phyloP scores from a whole-genome alignment of 2,797 vertebrate genomes.

The Carcharodon carcharias region DNA sequence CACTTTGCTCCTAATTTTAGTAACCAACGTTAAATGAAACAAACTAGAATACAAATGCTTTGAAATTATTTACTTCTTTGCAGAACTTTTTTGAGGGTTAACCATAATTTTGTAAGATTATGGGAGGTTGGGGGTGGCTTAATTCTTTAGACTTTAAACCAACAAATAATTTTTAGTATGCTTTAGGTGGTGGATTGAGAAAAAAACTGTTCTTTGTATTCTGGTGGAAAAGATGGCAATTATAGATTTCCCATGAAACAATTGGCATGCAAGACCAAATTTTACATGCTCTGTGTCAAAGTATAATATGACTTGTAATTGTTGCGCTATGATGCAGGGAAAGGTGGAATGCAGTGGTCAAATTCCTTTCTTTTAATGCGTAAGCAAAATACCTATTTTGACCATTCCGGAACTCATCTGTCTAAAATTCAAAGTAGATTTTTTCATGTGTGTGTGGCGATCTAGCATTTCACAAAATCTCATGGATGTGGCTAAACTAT shows the following conservation, averaged over 20 bases:
- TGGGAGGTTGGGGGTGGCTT: neutral
- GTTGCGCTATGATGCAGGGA: neutral
- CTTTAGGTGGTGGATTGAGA: neutral
- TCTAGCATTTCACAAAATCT: neutral
- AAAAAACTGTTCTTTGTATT: slow-evolving; percentile 22
- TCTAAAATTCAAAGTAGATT: neutral
- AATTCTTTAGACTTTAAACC: neutral
- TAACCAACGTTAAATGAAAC: neutral
- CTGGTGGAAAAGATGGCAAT: neutral
- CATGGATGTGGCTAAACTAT: too few relatives aligned
- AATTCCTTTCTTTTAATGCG: neutral
- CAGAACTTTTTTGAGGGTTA: neutral
- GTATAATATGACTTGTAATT: neutral
- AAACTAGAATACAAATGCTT: neutral
- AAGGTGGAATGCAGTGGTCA: neutral
- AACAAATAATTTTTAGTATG: neutral
- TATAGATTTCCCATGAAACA: slow-evolving; percentile 12
- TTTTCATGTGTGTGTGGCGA: neutral
- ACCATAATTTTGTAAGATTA: neutral
- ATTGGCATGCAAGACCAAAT: neutral
- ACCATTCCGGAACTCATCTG: neutral
- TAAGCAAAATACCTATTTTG: neutral
- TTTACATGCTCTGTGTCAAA: neutral
- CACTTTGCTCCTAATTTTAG: neutral
- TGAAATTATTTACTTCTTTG: neutral